Conservation (phyloP, 2,113 vertebrate species). For the Corapipo altera region DNA sequence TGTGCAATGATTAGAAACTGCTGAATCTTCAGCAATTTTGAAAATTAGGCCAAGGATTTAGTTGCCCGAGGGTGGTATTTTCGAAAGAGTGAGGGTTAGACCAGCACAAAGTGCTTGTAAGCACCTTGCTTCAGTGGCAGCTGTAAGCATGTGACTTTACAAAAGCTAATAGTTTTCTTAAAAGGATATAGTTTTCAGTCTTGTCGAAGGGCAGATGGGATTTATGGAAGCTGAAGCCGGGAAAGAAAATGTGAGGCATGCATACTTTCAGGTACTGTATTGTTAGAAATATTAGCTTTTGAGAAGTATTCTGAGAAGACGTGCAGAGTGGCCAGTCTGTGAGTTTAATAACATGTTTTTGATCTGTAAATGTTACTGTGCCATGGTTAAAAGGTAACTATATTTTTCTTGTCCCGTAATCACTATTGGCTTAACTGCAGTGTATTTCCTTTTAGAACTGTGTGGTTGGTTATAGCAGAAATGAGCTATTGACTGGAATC, state of each 20-base stretch:
- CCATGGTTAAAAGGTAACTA: constrained; percentile 18
- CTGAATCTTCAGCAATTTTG: constrained; percentile 48
- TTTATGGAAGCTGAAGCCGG: neutral
- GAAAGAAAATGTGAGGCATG: neutral
- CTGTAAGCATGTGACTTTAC: neutral
- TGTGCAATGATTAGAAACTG: constrained; percentile 11
- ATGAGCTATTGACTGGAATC: constrained; percentile 76
- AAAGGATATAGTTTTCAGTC: neutral
- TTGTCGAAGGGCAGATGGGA: neutral
- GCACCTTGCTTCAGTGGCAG: constrained; percentile 5
- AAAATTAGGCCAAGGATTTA: constrained; percentile 20
- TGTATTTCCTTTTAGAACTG: constrained; percentile 56
- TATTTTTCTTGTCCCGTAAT: constrained; percentile 63
- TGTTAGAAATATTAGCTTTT: neutral
- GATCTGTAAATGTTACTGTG: constrained; percentile 18
- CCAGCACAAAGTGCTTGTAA: neutral
- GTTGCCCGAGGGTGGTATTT: constrained; percentile 38
- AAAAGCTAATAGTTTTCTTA: neutral
- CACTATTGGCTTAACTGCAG: constrained; percentile 52
- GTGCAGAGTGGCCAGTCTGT: neutral
- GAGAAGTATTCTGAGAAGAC: neutral
- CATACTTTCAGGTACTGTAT: neutral
- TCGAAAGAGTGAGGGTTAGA: neutral
- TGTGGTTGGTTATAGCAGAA: constrained; percentile 63
- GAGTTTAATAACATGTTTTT: constrained; percentile 27